Evolutionary conservation across 2,113 vertebrate species (phyloP).

Genomic region (Microcebus tavaratra): DNA sequence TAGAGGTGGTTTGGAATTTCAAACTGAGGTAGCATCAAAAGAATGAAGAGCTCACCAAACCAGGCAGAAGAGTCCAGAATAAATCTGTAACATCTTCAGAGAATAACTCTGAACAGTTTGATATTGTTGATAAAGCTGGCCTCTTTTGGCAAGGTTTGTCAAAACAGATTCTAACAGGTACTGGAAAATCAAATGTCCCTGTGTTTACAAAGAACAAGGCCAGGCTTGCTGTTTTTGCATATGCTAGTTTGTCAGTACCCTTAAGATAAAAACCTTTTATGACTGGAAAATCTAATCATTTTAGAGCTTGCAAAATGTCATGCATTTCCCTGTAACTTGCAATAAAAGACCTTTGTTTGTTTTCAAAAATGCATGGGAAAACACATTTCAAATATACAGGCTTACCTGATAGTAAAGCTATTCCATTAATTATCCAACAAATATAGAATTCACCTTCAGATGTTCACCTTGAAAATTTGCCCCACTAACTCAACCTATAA

Average conservation of each 20-base stretch:
- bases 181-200: slow-evolving; percentile 51
- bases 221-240: neutral
- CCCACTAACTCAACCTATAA: slow-evolving; percentile 52
- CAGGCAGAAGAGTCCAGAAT: neutral
- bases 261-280: slow-evolving; percentile 47
- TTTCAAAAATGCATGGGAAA: slow-evolving; percentile 46
- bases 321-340: slow-evolving; percentile 26
- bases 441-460: slow-evolving; percentile 62
- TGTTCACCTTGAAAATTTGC: slow-evolving; percentile 64
- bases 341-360: slow-evolving; percentile 35
- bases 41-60: slow-evolving; percentile 12
- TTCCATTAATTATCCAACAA: slow-evolving; percentile 34
- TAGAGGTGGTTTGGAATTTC: slow-evolving; percentile 45
- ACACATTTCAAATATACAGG: slow-evolving; percentile 30
- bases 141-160: slow-evolving; percentile 41
- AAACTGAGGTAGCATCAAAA: slow-evolving; percentile 8
- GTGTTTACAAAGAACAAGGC: slow-evolving; percentile 52
- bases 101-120: neutral
- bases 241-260: neutral
- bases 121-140: neutral
- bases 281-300: slow-evolving; percentile 33
- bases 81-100: neutral
- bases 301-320: slow-evolving; percentile 42
- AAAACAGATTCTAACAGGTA: slow-evolving; percentile 56
- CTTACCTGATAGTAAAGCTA: slow-evolving; percentile 40